Conservation (phyloP, 2,888 invertebrate species). For the Drepanosiphum platanoidis region DNA sequence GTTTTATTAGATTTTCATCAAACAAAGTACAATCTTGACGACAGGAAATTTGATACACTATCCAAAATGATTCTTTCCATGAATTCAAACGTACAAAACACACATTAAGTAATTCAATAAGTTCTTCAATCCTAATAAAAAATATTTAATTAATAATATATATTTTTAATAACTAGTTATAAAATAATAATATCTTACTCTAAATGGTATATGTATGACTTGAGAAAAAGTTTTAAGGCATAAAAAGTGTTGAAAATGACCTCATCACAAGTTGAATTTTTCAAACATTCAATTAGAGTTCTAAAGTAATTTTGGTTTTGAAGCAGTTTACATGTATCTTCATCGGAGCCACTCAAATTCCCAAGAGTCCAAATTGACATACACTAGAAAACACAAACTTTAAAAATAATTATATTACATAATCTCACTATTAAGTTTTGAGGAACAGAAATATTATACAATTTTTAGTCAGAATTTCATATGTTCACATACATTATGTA, state of each 20-base stretch:
- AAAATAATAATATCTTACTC: slow-evolving; percentile 18
- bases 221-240: slow-evolving; percentile 54
- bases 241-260: slow-evolving; percentile 48
- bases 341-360: slow-evolving; percentile 66
- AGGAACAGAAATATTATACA: no score
- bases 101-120: slow-evolving; percentile 13
- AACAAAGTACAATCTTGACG: not conserved
- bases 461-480: no score
- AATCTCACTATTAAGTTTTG: no score
- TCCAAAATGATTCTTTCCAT: slow-evolving; percentile 58
- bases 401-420: not conserved
- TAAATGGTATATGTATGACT: slow-evolving; percentile 27
- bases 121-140: slow-evolving; percentile 30
- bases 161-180: not conserved
- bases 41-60: slow-evolving; percentile 56
- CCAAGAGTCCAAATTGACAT: slow-evolving; percentile 67
- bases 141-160: not conserved
- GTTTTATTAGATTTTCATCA: not conserved
- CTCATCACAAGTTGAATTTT: slow-evolving; percentile 48
- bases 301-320: slow-evolving; percentile 66
- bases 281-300: slow-evolving; percentile 33
- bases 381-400: slow-evolving; percentile 65
- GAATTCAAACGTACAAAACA: slow-evolving; percentile 29
- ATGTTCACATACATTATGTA: no score
- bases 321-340: slow-evolving; percentile 66